These are phyloP conservation scores for Drosophila rellima DNA, from an alignment of 2,888 invertebrate genomes.

Conservation along the genomic window DNA sequence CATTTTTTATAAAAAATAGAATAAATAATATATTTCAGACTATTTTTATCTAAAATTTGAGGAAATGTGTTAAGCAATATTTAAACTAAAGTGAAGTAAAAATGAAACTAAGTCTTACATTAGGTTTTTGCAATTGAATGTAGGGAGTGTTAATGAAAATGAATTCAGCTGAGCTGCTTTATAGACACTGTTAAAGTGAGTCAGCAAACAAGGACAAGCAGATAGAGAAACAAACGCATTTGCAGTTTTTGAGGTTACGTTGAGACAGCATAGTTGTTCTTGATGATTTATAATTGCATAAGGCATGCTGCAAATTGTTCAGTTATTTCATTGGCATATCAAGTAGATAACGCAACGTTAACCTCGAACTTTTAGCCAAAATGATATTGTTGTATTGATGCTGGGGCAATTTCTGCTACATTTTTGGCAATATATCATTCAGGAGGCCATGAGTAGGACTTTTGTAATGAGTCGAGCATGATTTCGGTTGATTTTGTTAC, in stretches of 20 bases:
- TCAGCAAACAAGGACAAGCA: neutral
- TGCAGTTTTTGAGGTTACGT: neutral
- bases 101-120: neutral
- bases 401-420: neutral
- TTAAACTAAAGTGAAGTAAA: neutral
- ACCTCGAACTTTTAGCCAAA: neutral
- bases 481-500: constrained; percentile 55
- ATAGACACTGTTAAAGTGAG: neutral
- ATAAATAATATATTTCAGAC: neutral
- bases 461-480: constrained; percentile 75
- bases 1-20: no score
- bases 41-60: neutral
- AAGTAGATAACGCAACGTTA: constrained; percentile 6
- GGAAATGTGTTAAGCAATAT: no score
- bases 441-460: constrained; percentile 58
- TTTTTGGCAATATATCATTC: constrained; percentile 23
- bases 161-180: neutral
- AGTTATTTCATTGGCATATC: constrained; percentile 6
- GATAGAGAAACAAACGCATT: neutral
- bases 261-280: neutral
- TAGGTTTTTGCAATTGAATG: neutral
- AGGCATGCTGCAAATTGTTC: constrained; percentile 3
- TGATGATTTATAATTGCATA: constrained; percentile 3
- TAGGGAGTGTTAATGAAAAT: neutral
- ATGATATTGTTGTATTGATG: constrained; percentile 7